Conservation (phyloP, 2,113 vertebrate genomes). For the Lepus timidus region DNA sequence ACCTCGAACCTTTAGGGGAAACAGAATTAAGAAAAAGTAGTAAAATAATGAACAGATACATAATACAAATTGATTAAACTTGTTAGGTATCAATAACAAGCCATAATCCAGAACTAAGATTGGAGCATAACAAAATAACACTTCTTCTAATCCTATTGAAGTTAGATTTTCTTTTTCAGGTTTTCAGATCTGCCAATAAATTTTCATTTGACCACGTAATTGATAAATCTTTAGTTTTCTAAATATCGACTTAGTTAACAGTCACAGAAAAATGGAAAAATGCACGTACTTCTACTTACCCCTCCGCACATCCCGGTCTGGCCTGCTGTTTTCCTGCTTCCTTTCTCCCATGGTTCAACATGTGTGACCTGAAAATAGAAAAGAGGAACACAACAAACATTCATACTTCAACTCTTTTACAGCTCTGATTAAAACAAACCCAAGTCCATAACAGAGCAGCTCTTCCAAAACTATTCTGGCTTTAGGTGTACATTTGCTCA, state of each 20-base stretch:
- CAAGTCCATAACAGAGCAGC: slow-evolving; percentile 51
- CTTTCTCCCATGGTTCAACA: slow-evolving; percentile 98
- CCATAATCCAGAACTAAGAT: slow-evolving; percentile 30
- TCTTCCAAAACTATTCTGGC: slow-evolving; percentile 58
- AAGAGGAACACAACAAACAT: slow-evolving; percentile 75
- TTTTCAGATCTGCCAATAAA: slow-evolving; percentile 10
- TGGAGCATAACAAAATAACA: not conserved
- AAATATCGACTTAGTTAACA: slow-evolving; percentile 60
- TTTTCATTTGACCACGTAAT: not conserved
- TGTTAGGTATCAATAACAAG: slow-evolving; percentile 43
- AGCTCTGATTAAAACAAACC: slow-evolving; percentile 51
- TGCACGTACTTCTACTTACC: slow-evolving; percentile 99
- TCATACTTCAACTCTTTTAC: slow-evolving; percentile 48
- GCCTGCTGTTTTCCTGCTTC: slow-evolving; percentile 98
- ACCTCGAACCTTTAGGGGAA: slow-evolving; percentile 93
- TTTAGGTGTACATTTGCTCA: slow-evolving; percentile 15
- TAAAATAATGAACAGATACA: slow-evolving; percentile 49
- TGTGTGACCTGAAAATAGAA: slow-evolving; percentile 93
- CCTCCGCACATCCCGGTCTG: slow-evolving; percentile 99
- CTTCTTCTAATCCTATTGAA: slow-evolving; percentile 38
- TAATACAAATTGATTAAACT: slow-evolving; percentile 13
- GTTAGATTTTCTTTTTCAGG: not conserved
- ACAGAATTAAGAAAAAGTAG: slow-evolving; percentile 61
- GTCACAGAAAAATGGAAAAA: slow-evolving; percentile 89
- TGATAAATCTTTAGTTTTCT: not conserved